Conservation (phyloP, 2,888 invertebrate genomes). For the Meandrusa payeni region DNA sequence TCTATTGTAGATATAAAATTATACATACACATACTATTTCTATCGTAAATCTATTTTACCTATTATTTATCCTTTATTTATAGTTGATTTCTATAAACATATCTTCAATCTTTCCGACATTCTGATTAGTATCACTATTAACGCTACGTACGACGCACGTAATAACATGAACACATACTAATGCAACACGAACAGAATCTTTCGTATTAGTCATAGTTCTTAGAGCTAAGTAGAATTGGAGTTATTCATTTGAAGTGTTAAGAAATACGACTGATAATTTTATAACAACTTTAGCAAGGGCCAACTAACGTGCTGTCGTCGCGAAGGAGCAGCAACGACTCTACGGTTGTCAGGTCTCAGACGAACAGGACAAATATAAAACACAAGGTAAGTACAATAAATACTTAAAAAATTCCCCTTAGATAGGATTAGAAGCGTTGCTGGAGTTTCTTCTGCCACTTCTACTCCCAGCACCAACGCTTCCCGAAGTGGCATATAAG, state of each 20-base stretch:
- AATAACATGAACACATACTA: conserved; percentile 1
- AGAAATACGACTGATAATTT: too few relatives aligned
- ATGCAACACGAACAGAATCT: not conserved
- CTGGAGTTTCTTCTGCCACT: too few relatives aligned
- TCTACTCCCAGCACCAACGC: too few relatives aligned
- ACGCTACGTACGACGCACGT: conserved; percentile 6
- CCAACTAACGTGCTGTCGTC: conserved; percentile 87
- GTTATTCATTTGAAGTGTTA: too few relatives aligned
- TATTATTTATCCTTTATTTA: not conserved
- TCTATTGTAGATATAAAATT: not conserved
- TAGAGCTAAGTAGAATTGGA: conserved; percentile 8
- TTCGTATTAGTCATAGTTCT: conserved; percentile 2
- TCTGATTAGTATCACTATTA: conserved; percentile 4
- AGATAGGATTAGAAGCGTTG: too few relatives aligned
- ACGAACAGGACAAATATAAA: conserved; percentile 73
- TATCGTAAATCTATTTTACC: conserved; percentile 2
- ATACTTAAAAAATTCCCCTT: too few relatives aligned
- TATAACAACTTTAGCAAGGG: conserved; percentile 81
- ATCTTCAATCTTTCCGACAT: not conserved
- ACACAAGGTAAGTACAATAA: conserved; percentile 59
- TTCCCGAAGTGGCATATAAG: too few relatives aligned
- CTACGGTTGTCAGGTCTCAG: conserved; percentile 81
- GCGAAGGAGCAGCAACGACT: conserved; percentile 92
- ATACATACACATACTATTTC: not conserved
- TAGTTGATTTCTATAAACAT: conserved; percentile 1